Conservation (phyloP, 2,888 invertebrate genomes). For the Melangyna quadrimaculata region DNA sequence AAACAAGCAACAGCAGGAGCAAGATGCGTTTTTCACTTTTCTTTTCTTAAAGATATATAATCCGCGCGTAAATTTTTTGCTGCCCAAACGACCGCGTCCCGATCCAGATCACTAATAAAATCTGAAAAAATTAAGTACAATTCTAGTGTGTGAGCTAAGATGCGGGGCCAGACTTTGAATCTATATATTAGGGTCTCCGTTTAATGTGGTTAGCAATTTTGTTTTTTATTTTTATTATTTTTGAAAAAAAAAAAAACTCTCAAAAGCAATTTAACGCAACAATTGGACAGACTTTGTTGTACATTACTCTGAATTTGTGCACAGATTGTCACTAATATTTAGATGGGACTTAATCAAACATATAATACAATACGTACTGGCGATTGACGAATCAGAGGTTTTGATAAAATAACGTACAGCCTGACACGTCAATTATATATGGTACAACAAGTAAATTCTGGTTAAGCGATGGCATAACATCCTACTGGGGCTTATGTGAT, state of each 20-base stretch:
- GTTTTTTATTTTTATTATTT: background rate
- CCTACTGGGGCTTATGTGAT: background rate
- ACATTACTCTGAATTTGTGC: conserved; percentile 59
- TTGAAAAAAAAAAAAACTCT: conserved; percentile 34
- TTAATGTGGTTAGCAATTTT: conserved; percentile 45
- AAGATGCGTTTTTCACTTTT: conserved; percentile 41
- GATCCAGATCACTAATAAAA: conserved; percentile 70
- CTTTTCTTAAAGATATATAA: conserved; percentile 41
- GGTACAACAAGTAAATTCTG: conserved; percentile 12
- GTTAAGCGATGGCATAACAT: conserved; percentile 24
- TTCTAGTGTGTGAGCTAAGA: conserved; percentile 54
- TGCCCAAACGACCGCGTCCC: conserved; percentile 68
- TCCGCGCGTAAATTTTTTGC: conserved; percentile 59
- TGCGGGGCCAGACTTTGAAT: conserved; percentile 65
- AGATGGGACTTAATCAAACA: conserved; percentile 70
- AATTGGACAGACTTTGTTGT: conserved; percentile 65
- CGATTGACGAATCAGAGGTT: conserved; percentile 67
- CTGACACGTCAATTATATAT: conserved; percentile 60
- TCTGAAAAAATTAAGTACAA: conserved; percentile 66
- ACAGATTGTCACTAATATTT: conserved; percentile 70
- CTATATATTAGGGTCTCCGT: conserved; percentile 64
- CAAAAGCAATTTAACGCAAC: conserved; percentile 64
- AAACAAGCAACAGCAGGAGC: background rate
- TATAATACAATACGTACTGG: conserved; percentile 54
- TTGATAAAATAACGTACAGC: conserved; percentile 58